A percentile compares a stretch with the other conserved stretches of the same genome.
Evolutionary conservation across 2,113 vertebrate species (phyloP).

Genomic region (Natator depressus): DNA sequence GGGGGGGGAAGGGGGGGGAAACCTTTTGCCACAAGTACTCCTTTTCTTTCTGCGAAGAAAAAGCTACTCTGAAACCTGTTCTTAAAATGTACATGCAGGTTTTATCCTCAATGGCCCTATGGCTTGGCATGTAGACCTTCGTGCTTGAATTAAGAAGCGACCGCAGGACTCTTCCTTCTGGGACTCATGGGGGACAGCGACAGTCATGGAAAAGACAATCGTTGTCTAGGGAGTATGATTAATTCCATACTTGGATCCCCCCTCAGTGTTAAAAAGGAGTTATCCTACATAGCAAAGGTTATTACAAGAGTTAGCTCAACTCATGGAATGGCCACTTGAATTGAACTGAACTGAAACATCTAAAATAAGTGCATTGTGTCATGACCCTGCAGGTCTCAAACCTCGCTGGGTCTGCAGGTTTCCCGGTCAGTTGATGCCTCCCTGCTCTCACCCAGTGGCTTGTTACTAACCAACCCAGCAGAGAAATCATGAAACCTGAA

Average conservation of each 20-base stretch:
- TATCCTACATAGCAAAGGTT: slow-evolving; percentile 54
- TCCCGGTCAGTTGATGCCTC: not conserved
- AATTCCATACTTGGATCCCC: slow-evolving; percentile 66
- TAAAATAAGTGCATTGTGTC: slow-evolving; percentile 1
- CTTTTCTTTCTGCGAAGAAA: too few species aligned
- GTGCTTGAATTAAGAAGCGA: slow-evolving; percentile 49
- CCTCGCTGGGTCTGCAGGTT: not conserved
- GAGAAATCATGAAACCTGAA: not conserved
- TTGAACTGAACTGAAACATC: slow-evolving; percentile 45
- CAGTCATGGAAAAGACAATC: slow-evolving; percentile 52
- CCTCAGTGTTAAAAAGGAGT: slow-evolving; percentile 60
- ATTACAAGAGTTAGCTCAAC: slow-evolving; percentile 57
- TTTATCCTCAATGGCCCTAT: slow-evolving; percentile 50
- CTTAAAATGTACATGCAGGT: slow-evolving; percentile 41
- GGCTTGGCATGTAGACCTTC: slow-evolving; percentile 45
- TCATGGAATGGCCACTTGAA: slow-evolving; percentile 31
- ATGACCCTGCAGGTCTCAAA: too few species aligned
- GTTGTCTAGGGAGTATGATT: slow-evolving; percentile 51
- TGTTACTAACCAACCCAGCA: not conserved
- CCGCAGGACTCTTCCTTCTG: slow-evolving; percentile 60
- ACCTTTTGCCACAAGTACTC: too few species aligned
- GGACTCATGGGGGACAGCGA: slow-evolving; percentile 51
- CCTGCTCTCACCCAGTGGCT: not conserved
- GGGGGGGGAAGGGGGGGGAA: too few species aligned
- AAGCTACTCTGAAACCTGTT: not conserved